Conservation (phyloP, 2,797 vertebrate species). For the Hyperoplus lanceolatus region DNA sequence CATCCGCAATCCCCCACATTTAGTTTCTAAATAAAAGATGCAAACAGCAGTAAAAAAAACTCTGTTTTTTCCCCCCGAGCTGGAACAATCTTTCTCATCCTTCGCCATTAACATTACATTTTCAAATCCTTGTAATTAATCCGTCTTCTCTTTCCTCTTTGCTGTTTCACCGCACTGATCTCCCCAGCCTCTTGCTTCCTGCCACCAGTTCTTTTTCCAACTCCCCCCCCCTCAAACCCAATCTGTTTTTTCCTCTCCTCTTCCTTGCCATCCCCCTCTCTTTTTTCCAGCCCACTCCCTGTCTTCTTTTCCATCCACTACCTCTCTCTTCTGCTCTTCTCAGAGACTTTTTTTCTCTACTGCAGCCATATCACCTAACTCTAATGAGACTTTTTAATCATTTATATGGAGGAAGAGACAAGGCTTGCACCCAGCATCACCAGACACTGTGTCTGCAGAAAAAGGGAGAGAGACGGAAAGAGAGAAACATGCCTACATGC, state of each 20-base stretch:
- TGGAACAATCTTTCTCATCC: slow-evolving; percentile 21
- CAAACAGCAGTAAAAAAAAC: slow-evolving; percentile 15
- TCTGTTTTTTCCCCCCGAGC: neutral
- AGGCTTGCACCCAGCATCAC: slow-evolving; percentile 34
- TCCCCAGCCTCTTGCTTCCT: slow-evolving; percentile 48
- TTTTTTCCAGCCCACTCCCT: slow-evolving; percentile 10
- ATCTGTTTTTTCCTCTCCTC: slow-evolving; percentile 37
- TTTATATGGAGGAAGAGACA: slow-evolving; percentile 68
- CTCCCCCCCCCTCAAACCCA: slow-evolving; percentile 21
- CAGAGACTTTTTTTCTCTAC: slow-evolving; percentile 55
- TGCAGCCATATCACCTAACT: slow-evolving; percentile 78
- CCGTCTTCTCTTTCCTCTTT: slow-evolving; percentile 37
- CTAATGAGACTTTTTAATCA: slow-evolving; percentile 79
- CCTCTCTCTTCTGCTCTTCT: slow-evolving; percentile 21
- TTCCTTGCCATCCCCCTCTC: slow-evolving; percentile 9
- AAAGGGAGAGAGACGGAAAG: neutral
- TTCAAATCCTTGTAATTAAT: slow-evolving; percentile 42
- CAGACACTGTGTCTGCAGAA: slow-evolving; percentile 52
- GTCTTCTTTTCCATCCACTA: slow-evolving; percentile 45
- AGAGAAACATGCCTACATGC: slow-evolving; percentile 9
- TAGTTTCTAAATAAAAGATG: neutral
- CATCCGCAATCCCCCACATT: slow-evolving; percentile 16
- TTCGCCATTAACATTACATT: slow-evolving; percentile 35
- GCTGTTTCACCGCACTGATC: slow-evolving; percentile 28
- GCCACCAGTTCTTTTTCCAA: slow-evolving; percentile 57